Percentiles rank a stretch among this genome's conserved stretches.
These are phyloP conservation scores for Plagodis dolabraria DNA, from an alignment of 2,888 invertebrate genomes.

Conservation along the genomic window DNA sequence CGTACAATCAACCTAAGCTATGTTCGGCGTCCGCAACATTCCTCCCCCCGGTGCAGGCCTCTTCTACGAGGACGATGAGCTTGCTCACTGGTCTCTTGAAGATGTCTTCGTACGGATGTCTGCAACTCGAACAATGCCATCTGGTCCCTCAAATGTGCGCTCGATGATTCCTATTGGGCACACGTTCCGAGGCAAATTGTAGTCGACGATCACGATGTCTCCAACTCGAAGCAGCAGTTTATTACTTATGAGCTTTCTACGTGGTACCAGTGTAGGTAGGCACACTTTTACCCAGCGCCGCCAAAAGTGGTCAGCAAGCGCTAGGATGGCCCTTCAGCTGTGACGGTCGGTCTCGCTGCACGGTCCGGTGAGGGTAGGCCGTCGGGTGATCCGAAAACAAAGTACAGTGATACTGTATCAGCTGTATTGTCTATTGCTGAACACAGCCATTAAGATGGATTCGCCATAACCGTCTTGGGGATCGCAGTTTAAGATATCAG, in stretches of 20 bases:
- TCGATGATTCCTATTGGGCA: neutral
- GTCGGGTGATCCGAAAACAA: neutral
- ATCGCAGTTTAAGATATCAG: no score
- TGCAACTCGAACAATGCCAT: neutral
- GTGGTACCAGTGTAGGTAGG: slow-evolving; percentile 1
- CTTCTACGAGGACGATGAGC: neutral
- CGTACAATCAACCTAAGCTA: no score
- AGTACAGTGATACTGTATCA: no score
- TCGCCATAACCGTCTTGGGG: no score
- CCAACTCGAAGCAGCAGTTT: neutral
- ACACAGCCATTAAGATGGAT: no score
- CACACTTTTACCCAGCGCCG: slow-evolving; percentile 1
- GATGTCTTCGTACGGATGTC: slow-evolving; percentile 1
- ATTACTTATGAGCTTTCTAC: no score
- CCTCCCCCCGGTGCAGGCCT: neutral
- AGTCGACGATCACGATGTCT: neutral
- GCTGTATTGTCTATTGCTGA: no score
- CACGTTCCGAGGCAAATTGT: neutral
- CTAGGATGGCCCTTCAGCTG: neutral
- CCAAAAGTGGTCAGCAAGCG: slow-evolving; percentile 4
- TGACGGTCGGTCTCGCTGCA: slow-evolving; percentile 5
- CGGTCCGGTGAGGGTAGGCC: slow-evolving; percentile 1
- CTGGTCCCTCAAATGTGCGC: neutral
- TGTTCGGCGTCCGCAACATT: neutral
- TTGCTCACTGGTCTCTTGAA: neutral